phyloP scores from a whole-genome alignment of 2,888 invertebrate genomes.

The Drosophila yooni region DNA sequence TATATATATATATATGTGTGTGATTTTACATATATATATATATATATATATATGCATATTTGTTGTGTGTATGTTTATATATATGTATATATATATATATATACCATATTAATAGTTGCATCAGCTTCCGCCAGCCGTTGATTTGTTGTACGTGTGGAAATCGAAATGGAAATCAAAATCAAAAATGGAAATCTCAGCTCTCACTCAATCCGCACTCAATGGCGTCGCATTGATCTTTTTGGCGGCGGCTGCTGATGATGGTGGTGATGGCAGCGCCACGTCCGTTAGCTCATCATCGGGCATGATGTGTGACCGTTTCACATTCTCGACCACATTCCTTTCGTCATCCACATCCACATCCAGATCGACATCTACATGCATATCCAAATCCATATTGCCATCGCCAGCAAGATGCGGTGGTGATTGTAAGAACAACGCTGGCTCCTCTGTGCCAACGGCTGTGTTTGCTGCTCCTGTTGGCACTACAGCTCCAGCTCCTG shows the following conservation, averaged over 20 bases:
- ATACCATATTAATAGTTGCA: conserved; percentile 31
- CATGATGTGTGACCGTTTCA: conserved; percentile 11
- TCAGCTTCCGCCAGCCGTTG: conserved; percentile 16
- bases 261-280: conserved; percentile 53
- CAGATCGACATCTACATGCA: conserved; percentile 1
- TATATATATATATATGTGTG: conserved; percentile 1
- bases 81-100: conserved; percentile 29
- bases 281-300: conserved; percentile 59
- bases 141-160: conserved; percentile 21
- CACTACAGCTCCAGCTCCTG: neutral
- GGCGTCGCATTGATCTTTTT: conserved; percentile 66
- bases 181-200: neutral
- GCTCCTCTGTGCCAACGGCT: neutral
- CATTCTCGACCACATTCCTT: conserved; percentile 2
- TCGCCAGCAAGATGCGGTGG: conserved; percentile 35
- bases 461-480: neutral
- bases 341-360: conserved; percentile 19
- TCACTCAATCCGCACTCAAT: conserved; percentile 71
- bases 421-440: conserved; percentile 20
- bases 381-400: conserved; percentile 35
- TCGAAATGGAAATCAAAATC: conserved; percentile 9
- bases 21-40: neutral
- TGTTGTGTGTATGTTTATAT: conserved; percentile 11
- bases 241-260: conserved; percentile 21
- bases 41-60: conserved; percentile 18